These are phyloP conservation scores for Perca fluviatilis DNA, from an alignment of 2,113 vertebrate species.

Conservation along the genomic window DNA sequence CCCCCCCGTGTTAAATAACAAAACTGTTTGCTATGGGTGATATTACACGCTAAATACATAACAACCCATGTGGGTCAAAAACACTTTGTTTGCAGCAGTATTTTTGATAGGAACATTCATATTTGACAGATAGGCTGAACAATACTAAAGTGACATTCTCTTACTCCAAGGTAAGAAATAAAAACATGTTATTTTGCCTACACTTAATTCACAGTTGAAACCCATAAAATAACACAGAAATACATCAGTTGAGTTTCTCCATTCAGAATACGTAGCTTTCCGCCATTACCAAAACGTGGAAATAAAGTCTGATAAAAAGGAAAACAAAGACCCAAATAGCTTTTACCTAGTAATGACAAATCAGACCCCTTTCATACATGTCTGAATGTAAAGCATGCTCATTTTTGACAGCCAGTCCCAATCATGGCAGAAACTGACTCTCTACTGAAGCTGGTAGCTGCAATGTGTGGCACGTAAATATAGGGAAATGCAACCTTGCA, in stretches of 20 bases:
- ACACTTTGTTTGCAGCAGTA: constrained; percentile 75
- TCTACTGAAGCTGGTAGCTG: constrained; percentile 59
- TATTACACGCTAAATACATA: constrained; percentile 54
- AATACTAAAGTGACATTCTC: constrained; percentile 81
- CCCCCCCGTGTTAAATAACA: constrained; percentile 42
- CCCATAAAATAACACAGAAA: constrained; percentile 58
- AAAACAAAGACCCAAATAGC: constrained; percentile 41
- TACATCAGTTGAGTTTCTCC: constrained; percentile 55
- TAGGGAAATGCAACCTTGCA: constrained; percentile 51
- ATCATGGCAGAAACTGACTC: constrained; percentile 37
- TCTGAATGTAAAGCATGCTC: constrained; percentile 62
- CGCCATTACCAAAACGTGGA: constrained; percentile 22
- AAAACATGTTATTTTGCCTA: constrained; percentile 56
- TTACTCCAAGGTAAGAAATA: constrained; percentile 70
- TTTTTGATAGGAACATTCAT: constrained; percentile 78
- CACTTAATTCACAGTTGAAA: constrained; percentile 78
- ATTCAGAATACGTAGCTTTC: constrained; percentile 34
- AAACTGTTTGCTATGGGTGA: constrained; percentile 37
- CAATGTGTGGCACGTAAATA: constrained; percentile 61
- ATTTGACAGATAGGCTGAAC: constrained; percentile 71
- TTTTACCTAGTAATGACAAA: constrained; percentile 29
- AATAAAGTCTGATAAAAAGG: constrained; percentile 48
- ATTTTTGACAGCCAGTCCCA: constrained; percentile 45
- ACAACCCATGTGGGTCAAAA: constrained; percentile 55
- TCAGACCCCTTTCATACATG: constrained; percentile 16